phyloP scores from a whole-genome alignment of 2,888 invertebrate species.

The Acronicta alni region DNA sequence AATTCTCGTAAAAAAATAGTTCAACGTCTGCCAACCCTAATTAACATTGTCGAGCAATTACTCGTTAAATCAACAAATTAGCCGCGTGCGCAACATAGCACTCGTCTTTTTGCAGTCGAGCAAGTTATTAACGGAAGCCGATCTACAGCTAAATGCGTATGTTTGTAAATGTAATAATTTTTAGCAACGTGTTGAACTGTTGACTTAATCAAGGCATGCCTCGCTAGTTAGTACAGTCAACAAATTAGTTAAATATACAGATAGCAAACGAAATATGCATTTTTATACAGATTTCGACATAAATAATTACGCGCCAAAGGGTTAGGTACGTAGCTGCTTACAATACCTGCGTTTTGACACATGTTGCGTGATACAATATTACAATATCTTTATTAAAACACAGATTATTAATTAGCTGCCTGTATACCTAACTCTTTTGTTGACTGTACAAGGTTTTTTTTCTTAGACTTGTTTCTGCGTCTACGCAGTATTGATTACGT shows the following conservation, averaged over 20 bases:
- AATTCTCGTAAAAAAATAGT: too few relatives aligned
- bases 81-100: conserved; percentile 67
- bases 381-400: too few relatives aligned
- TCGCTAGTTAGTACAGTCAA: neutral
- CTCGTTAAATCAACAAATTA: conserved; percentile 82
- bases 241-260: too few relatives aligned
- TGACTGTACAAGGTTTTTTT: conserved; percentile 9
- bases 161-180: conserved; percentile 57
- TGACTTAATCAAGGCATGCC: conserved; percentile 41
- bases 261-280: too few relatives aligned
- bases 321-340: too few relatives aligned
- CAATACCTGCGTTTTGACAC: too few relatives aligned
- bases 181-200: conserved; percentile 41
- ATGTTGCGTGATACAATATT: too few relatives aligned
- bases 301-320: too few relatives aligned
- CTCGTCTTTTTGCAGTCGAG: conserved; percentile 74
- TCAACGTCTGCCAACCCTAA: conserved; percentile 68
- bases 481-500: conserved; percentile 14
- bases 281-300: too few relatives aligned
- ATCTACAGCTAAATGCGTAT: conserved; percentile 44
- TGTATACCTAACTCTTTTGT: too few relatives aligned
- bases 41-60: conserved; percentile 81
- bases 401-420: too few relatives aligned
- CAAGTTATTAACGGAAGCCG: conserved; percentile 56
- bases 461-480: neutral